Evolutionary conservation across 2,797 vertebrate species (phyloP).

Genomic region (Etheostoma perlongum): DNA sequence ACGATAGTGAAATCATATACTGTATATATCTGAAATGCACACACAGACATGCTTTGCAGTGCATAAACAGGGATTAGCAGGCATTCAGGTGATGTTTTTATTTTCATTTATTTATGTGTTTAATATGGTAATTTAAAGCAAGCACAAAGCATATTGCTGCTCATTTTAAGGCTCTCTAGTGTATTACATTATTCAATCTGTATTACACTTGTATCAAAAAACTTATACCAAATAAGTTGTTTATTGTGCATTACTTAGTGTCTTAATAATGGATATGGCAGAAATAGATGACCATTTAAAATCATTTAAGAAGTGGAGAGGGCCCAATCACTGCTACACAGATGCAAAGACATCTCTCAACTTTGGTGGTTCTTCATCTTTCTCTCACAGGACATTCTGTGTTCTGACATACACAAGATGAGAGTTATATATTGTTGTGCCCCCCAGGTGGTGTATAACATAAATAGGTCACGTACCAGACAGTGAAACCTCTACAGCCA

Average conservation of each 20-base stretch:
- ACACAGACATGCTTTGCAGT: neutral
- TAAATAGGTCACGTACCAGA: conserved; percentile 39
- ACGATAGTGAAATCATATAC: conserved; percentile 14
- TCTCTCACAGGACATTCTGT: conserved; percentile 20
- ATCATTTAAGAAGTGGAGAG: neutral
- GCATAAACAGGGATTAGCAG: neutral
- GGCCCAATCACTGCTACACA: neutral
- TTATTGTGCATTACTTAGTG: neutral
- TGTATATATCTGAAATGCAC: neutral
- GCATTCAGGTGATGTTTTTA: neutral
- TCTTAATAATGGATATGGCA: neutral
- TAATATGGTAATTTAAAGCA: neutral
- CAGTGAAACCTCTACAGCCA: conserved; percentile 40
- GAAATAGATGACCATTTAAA: conserved; percentile 4
- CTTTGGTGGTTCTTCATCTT: conserved; percentile 17
- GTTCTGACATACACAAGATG: conserved; percentile 43
- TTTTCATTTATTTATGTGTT: conserved; percentile 9
- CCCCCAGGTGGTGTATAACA: conserved; percentile 28
- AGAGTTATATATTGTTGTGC: conserved; percentile 23
- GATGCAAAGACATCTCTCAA: conserved; percentile 6
- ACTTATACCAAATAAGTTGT: neutral
- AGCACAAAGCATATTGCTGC: neutral
- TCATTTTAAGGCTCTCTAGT: neutral
- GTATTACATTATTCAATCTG: neutral
- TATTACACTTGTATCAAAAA: neutral